Conservation (phyloP, 1,140 invertebrate species). For the Anastatus disparis region DNA sequence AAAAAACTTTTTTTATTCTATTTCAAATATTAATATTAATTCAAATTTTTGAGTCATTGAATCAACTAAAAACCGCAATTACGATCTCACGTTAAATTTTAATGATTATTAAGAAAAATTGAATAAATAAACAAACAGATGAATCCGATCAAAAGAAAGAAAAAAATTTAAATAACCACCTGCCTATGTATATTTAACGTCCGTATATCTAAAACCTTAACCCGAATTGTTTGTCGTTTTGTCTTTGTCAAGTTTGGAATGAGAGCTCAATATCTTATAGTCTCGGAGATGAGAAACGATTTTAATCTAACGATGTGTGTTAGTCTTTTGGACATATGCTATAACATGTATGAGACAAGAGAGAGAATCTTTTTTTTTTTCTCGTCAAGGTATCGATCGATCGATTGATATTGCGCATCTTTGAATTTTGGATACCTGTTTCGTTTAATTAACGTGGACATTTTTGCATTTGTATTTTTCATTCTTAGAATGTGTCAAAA, state of each 20-base stretch:
- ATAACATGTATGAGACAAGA: neutral
- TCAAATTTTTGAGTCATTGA: neutral
- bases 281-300: slow-evolving; percentile 14
- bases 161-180: neutral
- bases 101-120: too few species aligned
- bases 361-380: slow-evolving; percentile 12
- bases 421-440: slow-evolving; percentile 21
- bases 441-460: slow-evolving; percentile 17
- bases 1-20: too few species aligned
- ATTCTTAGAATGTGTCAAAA: slow-evolving; percentile 1
- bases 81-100: too few species aligned
- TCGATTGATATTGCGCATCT: slow-evolving; percentile 16
- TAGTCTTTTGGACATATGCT: neutral
- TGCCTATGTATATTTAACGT: too few species aligned
- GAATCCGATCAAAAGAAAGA: too few species aligned
- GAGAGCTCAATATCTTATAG: neutral
- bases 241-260: neutral
- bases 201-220: too few species aligned
- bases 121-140: too few species aligned
- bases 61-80: neutral
- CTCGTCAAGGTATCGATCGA: slow-evolving; percentile 11
- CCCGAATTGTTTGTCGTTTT: neutral
- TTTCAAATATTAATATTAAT: neutral
- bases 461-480: neutral
- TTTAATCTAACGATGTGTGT: slow-evolving; percentile 18